These are phyloP conservation scores for Syngnathus scovelli DNA, from an alignment of 2,113 vertebrate genomes.

Conservation along the genomic window DNA sequence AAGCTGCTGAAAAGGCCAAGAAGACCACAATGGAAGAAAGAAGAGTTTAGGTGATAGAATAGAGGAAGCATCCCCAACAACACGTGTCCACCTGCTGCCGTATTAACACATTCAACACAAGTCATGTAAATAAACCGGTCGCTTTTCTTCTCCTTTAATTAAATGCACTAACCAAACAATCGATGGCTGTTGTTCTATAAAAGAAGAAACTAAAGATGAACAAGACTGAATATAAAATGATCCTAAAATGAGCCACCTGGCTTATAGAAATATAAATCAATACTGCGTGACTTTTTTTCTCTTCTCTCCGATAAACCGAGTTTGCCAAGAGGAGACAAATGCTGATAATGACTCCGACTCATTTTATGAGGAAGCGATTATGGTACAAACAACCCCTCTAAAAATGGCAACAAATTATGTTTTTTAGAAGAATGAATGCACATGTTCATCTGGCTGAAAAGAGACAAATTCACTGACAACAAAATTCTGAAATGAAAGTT, in stretches of 20 bases:
- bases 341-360: too few species aligned
- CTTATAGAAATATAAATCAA: too few species aligned
- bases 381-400: too few species aligned
- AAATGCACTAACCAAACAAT: background rate
- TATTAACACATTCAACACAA: constrained; percentile 16
- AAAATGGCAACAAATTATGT: too few species aligned
- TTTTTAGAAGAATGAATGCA: too few species aligned
- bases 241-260: background rate
- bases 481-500: too few species aligned
- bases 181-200: background rate
- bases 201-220: background rate
- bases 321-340: too few species aligned
- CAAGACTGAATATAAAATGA: background rate
- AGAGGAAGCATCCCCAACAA: background rate
- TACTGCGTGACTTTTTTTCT: too few species aligned
- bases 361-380: too few species aligned
- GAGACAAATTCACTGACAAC: too few species aligned
- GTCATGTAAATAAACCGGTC: background rate
- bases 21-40: background rate
- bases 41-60: constrained; percentile 6
- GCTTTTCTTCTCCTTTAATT: background rate
- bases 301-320: too few species aligned
- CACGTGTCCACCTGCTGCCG: constrained; percentile 23
- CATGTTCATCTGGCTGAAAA: too few species aligned
- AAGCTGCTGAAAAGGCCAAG: constrained; percentile 2